Conservation (phyloP, 1,140 invertebrate species). For the Lutraria rhynchaena region DNA sequence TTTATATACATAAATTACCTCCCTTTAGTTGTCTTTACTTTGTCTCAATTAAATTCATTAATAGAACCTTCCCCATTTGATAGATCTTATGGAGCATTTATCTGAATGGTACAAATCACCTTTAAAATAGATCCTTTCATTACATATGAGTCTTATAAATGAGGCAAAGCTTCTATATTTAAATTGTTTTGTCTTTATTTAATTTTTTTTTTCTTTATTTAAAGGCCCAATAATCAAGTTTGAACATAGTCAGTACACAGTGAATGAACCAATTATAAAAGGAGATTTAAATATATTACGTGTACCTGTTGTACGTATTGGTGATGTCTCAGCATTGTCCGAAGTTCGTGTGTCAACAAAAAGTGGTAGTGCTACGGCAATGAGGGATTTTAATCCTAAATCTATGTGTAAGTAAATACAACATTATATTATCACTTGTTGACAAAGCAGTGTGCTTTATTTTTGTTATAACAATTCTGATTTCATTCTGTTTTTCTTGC, state of each 20-base stretch:
- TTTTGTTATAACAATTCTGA: too few relatives aligned
- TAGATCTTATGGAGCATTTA: too few relatives aligned
- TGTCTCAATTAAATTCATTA: too few relatives aligned
- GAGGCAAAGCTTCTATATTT: too few relatives aligned
- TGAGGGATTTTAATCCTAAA: conserved; percentile 81
- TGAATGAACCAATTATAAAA: conserved; percentile 80
- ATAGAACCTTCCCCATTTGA: too few relatives aligned
- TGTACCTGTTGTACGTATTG: conserved; percentile 80
- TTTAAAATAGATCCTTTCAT: too few relatives aligned
- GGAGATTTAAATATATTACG: conserved; percentile 74
- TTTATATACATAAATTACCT: too few relatives aligned
- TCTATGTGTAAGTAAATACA: conserved; percentile 81
- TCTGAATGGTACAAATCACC: too few relatives aligned
- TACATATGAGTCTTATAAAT: background rate
- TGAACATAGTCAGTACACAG: conserved; percentile 73
- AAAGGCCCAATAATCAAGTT: conserved; percentile 80
- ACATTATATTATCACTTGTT: too few relatives aligned
- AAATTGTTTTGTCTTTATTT: background rate
- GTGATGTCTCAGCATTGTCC: conserved; percentile 80
- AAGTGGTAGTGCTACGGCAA: conserved; percentile 82
- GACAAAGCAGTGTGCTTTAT: too few relatives aligned
- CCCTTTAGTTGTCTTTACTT: too few relatives aligned
- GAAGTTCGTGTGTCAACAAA: conserved; percentile 81
- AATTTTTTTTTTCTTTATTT: conserved; percentile 34
- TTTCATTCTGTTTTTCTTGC: too few relatives aligned